phyloP scores from a whole-genome alignment of 1,140 invertebrate species.

The Penaeus japonicus region DNA sequence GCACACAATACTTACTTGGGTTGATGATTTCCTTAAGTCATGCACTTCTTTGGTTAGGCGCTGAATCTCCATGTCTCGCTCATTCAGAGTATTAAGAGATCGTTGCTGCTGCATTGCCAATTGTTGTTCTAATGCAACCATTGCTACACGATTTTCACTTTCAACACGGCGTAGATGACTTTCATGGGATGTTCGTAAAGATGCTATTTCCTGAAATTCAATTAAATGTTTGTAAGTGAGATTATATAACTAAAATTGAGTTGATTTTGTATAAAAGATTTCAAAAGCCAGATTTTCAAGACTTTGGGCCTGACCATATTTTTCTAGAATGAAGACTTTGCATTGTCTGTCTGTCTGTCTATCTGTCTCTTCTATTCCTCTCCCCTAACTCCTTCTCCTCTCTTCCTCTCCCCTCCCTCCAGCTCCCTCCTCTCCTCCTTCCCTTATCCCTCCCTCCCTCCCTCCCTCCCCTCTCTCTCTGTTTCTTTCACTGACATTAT shows the following conservation, averaged over 20 bases:
- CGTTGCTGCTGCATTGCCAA: constrained; percentile 80
- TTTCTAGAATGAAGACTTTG: too few species aligned
- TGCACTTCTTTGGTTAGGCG: constrained; percentile 72
- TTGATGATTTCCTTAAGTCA: constrained; percentile 63
- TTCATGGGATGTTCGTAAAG: constrained; percentile 21
- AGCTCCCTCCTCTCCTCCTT: not conserved
- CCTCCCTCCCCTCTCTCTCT: too few species aligned
- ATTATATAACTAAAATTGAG: too few species aligned
- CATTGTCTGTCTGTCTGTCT: too few species aligned
- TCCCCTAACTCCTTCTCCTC: not conserved
- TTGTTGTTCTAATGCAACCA: constrained; percentile 74
- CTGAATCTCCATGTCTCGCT: constrained; percentile 82
- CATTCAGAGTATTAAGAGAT: constrained; percentile 77
- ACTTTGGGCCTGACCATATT: too few species aligned
- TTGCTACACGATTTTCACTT: constrained; percentile 68
- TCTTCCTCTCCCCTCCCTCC: not conserved
- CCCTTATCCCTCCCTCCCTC: not conserved
- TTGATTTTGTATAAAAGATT: too few species aligned
- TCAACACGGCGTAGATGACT: constrained; percentile 31
- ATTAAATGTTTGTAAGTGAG: too few species aligned
- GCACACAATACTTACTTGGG: constrained; percentile 17
- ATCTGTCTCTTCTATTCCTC: too few species aligned
- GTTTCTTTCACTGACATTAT: too few species aligned
- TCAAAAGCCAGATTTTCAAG: too few species aligned
- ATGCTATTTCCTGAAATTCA: constrained; percentile 22